phyloP scores from a whole-genome alignment of 2,113 vertebrate species.

The Panurus biarmicus region DNA sequence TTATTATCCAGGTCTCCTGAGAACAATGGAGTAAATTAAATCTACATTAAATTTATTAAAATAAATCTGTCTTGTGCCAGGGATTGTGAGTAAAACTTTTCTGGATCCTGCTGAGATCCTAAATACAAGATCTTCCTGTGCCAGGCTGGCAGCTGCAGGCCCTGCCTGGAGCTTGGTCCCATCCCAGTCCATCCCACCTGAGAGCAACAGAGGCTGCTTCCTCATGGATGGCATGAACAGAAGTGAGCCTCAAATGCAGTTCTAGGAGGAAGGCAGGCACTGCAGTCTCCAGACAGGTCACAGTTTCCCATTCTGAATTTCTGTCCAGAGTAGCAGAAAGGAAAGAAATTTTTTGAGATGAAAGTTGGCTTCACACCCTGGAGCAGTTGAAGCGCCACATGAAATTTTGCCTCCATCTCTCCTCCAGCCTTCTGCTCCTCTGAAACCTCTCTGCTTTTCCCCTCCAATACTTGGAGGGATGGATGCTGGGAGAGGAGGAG shows the following conservation, averaged over 20 bases:
- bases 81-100: background rate
- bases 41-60: background rate
- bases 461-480: background rate
- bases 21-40: background rate
- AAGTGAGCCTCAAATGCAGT: accelerated
- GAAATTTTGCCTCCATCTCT: background rate
- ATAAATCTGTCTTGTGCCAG: background rate
- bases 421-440: conserved; percentile 25
- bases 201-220: background rate
- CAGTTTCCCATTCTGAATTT: background rate
- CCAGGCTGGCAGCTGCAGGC: background rate
- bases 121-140: background rate
- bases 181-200: background rate
- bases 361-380: background rate
- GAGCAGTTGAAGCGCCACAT: background rate
- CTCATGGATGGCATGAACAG: background rate
- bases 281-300: background rate
- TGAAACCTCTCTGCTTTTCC: background rate
- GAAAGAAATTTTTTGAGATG: background rate
- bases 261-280: background rate
- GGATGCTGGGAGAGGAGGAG: background rate
- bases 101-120: background rate
- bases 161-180: background rate
- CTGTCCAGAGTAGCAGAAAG: background rate
- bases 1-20: background rate